phyloP scores from a whole-genome alignment of 92 coral and sea anemone species.

The Epizoanthus illoricatus region DNA sequence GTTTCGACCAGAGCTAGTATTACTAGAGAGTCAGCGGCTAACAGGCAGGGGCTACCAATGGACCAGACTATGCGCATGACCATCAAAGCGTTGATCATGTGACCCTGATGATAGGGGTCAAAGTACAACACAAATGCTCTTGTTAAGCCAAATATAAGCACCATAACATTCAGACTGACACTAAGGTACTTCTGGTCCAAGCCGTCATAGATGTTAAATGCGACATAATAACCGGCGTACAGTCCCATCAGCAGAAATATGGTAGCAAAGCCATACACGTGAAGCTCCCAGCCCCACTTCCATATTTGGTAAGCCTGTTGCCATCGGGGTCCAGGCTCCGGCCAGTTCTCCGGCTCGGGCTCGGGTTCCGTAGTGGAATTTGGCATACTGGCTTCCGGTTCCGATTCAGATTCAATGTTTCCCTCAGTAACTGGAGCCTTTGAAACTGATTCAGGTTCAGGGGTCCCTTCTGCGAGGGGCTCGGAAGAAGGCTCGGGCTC shows the following conservation, averaged over 20 bases:
- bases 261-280: slow-evolving; percentile 76
- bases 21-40: slow-evolving; percentile 89
- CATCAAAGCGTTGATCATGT: slow-evolving; percentile 56
- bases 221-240: slow-evolving; percentile 83
- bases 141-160: slow-evolving; percentile 70
- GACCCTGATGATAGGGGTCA: slow-evolving; percentile 96
- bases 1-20: slow-evolving; percentile 91
- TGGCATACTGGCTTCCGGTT: slow-evolving; percentile 24
- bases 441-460: slow-evolving; percentile 28
- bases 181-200: slow-evolving; percentile 75
- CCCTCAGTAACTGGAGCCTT: slow-evolving; percentile 4
- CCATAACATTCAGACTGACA: slow-evolving; percentile 84
- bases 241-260: slow-evolving; percentile 68
- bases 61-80: slow-evolving; percentile 89
- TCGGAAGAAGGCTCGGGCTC: slow-evolving; percentile 36
- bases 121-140: slow-evolving; percentile 80
- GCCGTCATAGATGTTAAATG: slow-evolving; percentile 83
- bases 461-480: slow-evolving; percentile 41
- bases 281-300: slow-evolving; percentile 87
- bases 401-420: slow-evolving; percentile 15
- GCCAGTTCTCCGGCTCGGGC: slow-evolving; percentile 86
- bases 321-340: slow-evolving; percentile 98
- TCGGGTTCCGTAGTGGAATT: slow-evolving; percentile 45
- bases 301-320: slow-evolving; percentile 75
- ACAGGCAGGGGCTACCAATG: slow-evolving; percentile 90